Conservation (phyloP, 1,140 invertebrate genomes). For the Trinorchestia longiramus region DNA sequence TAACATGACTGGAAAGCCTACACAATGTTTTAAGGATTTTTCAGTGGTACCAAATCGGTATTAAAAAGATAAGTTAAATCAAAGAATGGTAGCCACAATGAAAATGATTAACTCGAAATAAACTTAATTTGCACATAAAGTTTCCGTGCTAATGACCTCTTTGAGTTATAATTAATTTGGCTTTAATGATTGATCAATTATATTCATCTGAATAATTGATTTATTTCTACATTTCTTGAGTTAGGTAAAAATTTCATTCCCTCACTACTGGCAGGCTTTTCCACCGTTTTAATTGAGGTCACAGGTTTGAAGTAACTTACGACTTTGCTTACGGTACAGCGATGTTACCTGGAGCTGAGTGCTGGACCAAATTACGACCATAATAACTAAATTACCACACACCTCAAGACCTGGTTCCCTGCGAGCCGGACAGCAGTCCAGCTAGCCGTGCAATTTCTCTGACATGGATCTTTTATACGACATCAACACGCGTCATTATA, state of each 20-base stretch:
- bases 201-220: too few species aligned
- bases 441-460: neutral
- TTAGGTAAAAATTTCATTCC: neutral
- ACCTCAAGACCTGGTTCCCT: neutral
- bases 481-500: neutral
- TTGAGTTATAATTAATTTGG: too few species aligned
- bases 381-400: neutral
- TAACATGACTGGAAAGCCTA: too few species aligned
- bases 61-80: too few species aligned
- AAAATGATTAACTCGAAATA: too few species aligned
- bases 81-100: too few species aligned
- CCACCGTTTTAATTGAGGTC: neutral
- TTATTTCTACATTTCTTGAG: too few species aligned
- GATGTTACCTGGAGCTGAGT: neutral
- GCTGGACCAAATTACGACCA: neutral
- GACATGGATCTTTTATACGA: neutral
- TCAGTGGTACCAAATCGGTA: too few species aligned
- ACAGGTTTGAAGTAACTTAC: neutral
- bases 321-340: neutral
- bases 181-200: too few species aligned
- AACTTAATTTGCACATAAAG: too few species aligned
- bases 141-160: too few species aligned
- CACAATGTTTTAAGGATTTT: too few species aligned
- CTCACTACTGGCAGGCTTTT: neutral
- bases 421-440: neutral